Percentiles rank a stretch among this genome's conserved stretches.
These are phyloP conservation scores for Chloebia gouldiae DNA, from an alignment of 2,113 vertebrate genomes.

Conservation along the genomic window DNA sequence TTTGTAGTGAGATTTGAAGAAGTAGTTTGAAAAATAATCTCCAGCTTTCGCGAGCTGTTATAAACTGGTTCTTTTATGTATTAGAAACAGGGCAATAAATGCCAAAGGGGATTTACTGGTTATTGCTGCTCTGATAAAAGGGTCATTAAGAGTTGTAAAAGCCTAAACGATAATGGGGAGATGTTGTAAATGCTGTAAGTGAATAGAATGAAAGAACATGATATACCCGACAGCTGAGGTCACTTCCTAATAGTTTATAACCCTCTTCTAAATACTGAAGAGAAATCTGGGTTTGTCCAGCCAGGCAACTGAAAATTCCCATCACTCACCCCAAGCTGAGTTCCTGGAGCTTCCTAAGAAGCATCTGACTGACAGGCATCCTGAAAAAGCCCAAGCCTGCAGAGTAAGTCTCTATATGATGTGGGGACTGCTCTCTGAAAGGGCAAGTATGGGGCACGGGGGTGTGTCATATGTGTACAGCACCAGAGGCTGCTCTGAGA, in stretches of 20 bases:
- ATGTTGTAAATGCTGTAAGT: slow-evolving; percentile 57
- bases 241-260: slow-evolving; percentile 52
- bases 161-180: slow-evolving; percentile 58
- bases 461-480: rapidly evolving
- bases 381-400: not conserved
- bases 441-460: rapidly evolving
- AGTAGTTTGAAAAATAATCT: slow-evolving; percentile 44
- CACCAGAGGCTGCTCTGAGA: not conserved
- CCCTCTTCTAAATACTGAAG: not conserved
- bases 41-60: slow-evolving; percentile 25
- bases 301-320: not conserved
- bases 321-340: not conserved
- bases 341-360: not conserved
- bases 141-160: slow-evolving; percentile 65
- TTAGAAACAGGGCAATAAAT: slow-evolving; percentile 50
- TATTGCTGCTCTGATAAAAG: slow-evolving; percentile 63
- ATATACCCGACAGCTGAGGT: slow-evolving; percentile 34
- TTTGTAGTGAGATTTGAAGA: not conserved
- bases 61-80: slow-evolving; percentile 56
- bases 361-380: not conserved
- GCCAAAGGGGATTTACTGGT: slow-evolving; percentile 56
- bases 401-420: not conserved
- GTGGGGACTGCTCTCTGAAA: not conserved
- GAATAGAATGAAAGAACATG: slow-evolving; percentile 44
- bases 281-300: not conserved